Evolutionary conservation across 1,140 invertebrate genomes (phyloP), one percentile per base, ranked within the genome.

Genomic region (Drosophila kurseongensis): DNA sequence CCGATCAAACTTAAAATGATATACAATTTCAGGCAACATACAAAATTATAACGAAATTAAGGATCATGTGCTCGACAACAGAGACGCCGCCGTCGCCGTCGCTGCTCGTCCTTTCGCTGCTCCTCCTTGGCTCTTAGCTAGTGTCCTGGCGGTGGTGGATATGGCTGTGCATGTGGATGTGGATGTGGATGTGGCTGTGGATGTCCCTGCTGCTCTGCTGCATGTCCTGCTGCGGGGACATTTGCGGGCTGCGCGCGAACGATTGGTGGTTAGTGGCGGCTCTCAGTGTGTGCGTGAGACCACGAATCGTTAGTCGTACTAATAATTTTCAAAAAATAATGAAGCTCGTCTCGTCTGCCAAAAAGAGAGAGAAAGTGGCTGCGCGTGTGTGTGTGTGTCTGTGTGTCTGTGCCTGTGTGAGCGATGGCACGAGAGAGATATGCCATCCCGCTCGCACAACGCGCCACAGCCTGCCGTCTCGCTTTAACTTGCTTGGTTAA

Each of bases 1-100:
- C 86, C 91, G 91, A 92, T 92, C 91, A 92, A 91, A 92, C 83
- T 92, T 91, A 91, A 92, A 92, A 92, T 92, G 91, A 92, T 92
- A 91, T 92, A 91, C 85, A 78, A 91, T 91, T 91, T 86, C 84
- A 86, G 73, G 67, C 90, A 91, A 88, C 90, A 90, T 89, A 89
- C 80, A 91, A 91, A 92, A 92, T 88, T 90, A 92, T 92, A 92
- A 92, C 91, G 83, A 92, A 92, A 92, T 92, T 92, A 92, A 92
- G 91, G 91, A 92, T 92, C 91, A 92, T 92, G 91, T 90, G 91
- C 89, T 83, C 82, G 62, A 57, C 67, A 51, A 42, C 78, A 57
- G 45, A 50, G 58, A 52, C 55, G 63, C 44, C 66, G 69, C 40
- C 60, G 62, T 68, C 66, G 69, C 40, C 60, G 62, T 68, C 62